These are phyloP conservation scores for Matsumurasca onukii DNA, from an alignment of 1,140 invertebrate species.

Conservation along the genomic window DNA sequence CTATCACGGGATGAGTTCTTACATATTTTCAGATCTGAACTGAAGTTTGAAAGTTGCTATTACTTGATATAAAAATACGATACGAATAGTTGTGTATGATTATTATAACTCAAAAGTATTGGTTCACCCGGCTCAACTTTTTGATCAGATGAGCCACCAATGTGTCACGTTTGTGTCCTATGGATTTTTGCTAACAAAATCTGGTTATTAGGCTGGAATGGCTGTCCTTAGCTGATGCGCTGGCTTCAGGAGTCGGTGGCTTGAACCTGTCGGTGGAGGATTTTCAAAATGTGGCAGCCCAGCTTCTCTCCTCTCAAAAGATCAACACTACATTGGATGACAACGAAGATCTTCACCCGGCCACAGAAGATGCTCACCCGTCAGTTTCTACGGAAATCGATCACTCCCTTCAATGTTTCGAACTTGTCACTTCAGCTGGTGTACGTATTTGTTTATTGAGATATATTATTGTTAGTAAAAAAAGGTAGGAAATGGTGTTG, in stretches of 20 bases:
- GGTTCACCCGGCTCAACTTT: too few relatives aligned
- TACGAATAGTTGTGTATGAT: too few relatives aligned
- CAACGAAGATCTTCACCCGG: not conserved
- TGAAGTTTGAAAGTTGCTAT: too few relatives aligned
- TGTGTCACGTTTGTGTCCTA: not conserved
- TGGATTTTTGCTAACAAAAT: not conserved
- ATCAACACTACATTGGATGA: not conserved
- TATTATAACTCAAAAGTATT: too few relatives aligned
- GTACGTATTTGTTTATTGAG: too few relatives aligned
- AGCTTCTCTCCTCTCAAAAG: conserved; percentile 47
- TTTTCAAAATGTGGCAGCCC: conserved; percentile 48
- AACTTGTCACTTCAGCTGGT: not conserved
- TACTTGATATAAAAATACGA: too few relatives aligned
- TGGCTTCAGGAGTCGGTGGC: conserved; percentile 45
- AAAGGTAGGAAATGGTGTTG: too few relatives aligned
- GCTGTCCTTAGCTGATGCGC: conserved; percentile 50
- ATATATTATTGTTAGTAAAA: too few relatives aligned
- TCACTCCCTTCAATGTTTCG: not conserved
- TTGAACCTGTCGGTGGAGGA: conserved; percentile 51
- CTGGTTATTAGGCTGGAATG: conserved; percentile 46
- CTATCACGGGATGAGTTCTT: too few relatives aligned
- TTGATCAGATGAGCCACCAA: not conserved
- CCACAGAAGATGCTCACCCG: not conserved
- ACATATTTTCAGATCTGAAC: too few relatives aligned
- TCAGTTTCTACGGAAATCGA: not conserved